Evolutionary conservation across 2,888 invertebrate species (phyloP), one percentile per base, ranked within the genome.

Genomic region (Ennomos erosarius): DNA sequence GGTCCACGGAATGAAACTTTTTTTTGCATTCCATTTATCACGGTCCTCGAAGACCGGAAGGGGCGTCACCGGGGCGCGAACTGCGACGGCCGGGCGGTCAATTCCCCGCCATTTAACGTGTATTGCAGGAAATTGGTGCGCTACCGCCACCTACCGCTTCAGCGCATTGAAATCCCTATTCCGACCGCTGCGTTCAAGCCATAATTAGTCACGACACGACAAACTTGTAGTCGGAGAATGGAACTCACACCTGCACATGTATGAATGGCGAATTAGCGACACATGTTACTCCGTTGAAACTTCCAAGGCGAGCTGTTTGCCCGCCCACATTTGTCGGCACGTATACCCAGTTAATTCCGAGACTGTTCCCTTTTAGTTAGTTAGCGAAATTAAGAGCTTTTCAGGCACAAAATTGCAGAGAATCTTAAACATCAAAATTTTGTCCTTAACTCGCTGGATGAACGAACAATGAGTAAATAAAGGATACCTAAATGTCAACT

Each of bases 81-180:
- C 58, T 50, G 61, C 55, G 61, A 52, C 59, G 61, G 51, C 67
- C 67, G 71, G 62, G 72, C 70, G 67, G 65, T 60, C 64, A 77
- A 85, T 79, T 81, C 82, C 75, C 79, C 69, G 78, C 76, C 78
- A 81, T 83, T 81, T 80, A 74, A 65, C 79, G 76, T 81, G 79
- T 79, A 84, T 81, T 78, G 77, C 83, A 79, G 84, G 83, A 85
- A 84, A 85, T 84, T 83, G 84, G 78, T 77, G 78, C 56, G 55
- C 65, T 61, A 60, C 61, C 62, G 54, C 55, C 64, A 50, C 65
- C 70, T 58, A 60, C 57, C 50, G 55, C 46, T 33, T 9, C 9
- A 42, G 45, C 57, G 51, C 69, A 75, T 73, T 78, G 74, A 77
- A 67, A 71, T 73, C 70, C 68, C 44, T 44, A 10, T 34, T 40